Percentiles rank a stretch among this genome's conserved stretches.
Conservation (phyloP, 2,888 invertebrate species). For the Perizoma flavofasciatum region DNA sequence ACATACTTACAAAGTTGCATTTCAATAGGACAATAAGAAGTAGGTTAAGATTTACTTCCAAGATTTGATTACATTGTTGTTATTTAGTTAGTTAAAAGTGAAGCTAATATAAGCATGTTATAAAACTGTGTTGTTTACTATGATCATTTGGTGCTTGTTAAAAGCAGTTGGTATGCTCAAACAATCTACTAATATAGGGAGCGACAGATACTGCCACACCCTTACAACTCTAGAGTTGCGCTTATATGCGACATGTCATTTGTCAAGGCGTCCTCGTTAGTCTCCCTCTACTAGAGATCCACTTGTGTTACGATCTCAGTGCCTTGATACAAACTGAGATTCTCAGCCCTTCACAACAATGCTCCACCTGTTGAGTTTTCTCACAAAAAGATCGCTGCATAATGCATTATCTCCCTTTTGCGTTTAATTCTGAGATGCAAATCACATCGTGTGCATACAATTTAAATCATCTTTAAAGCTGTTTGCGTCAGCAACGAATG, state of each 20-base stretch:
- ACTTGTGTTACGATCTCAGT: conserved; percentile 16
- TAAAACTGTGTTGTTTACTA: no score
- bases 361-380: conserved; percentile 43
- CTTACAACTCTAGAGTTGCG: no score
- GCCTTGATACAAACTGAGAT: conserved; percentile 14
- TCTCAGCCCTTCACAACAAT: conserved; percentile 28
- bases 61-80: no score
- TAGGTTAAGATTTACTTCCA: no score
- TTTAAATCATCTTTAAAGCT: conserved; percentile 44
- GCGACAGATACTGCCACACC: no score
- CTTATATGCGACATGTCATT: not conserved
- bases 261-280: conserved; percentile 2
- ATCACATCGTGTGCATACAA: conserved; percentile 44
- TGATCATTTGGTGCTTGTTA: no score
- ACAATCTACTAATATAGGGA: no score
- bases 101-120: no score
- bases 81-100: no score
- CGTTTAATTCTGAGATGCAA: conserved; percentile 27
- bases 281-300: conserved; percentile 6
- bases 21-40: no score
- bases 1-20: no score
- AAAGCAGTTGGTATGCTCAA: no score
- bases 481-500: conserved; percentile 49
- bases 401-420: conserved; percentile 33
- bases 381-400: conserved; percentile 37